Evolutionary conservation across 2,113 vertebrate species (phyloP), one percentile per base, ranked within the genome.

Genomic region (Colistium nudipinnis): DNA sequence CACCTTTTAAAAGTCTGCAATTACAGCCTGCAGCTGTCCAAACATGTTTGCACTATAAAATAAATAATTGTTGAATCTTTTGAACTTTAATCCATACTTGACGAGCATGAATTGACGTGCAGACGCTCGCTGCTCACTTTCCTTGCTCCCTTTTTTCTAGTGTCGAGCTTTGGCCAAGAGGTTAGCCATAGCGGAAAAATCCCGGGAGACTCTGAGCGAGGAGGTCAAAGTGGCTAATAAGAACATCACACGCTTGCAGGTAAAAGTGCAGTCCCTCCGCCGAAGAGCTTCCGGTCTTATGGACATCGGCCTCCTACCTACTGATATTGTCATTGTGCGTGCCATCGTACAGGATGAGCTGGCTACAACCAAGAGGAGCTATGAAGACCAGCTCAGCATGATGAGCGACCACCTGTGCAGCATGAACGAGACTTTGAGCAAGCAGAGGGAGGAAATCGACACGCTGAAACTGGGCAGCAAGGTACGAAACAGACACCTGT

Each of bases 401-500:
- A 99, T 99, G 98, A 99, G 98, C n/a, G 97, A 99, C 81, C 98
- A 99, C 70, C 94, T 99, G 72, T 99, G 98, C 76, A 97, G 95
- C 41, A 98, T 99, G 96, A 99, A 98, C 1, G 98, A 99, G 92
- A 99, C 96, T 0, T 82, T 99, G 81, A 96, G 96, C 47, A 98
- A 96, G 70, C 98, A 99, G 89, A 94, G 96, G 39, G 97, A 98
- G 62, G 96, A 98, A 87, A 99, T 99, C 1, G 98, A 99, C 88
- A 96, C 95, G 0, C 92, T 99, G 0, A 98, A 98, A 89, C 92
- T 98, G 90, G 78, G 93, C 70, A 93, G 82, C 89, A 99, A 97
- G 96, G 98, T 99, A 87, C 14, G 1, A 17, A 3, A 39, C 11
- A 48, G 6, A n/a, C n/a, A 22, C 28, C 0, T 45, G 2, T 6